Percentiles rank a stretch among this genome's conserved stretches.
These are phyloP conservation scores for Drosophila heteroneura DNA, from an alignment of 2,888 invertebrate genomes.

Conservation along the genomic window DNA sequence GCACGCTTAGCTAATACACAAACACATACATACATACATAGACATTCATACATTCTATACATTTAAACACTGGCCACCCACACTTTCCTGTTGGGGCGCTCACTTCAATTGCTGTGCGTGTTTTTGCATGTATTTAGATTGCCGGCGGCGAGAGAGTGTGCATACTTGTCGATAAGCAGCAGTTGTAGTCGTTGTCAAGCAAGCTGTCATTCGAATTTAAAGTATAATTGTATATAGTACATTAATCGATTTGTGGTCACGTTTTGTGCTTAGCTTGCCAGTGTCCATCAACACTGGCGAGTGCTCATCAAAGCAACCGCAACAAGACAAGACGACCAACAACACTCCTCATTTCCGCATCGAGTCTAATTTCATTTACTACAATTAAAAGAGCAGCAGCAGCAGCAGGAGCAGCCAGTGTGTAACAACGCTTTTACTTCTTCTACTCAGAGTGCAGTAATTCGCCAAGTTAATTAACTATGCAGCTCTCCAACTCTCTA, in stretches of 20 bases:
- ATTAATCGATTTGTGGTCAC: slow-evolving; percentile 20
- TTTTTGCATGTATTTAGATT: slow-evolving; percentile 26
- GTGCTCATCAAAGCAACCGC: slow-evolving; percentile 51
- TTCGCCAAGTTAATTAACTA: slow-evolving; percentile 73
- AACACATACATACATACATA: neutral
- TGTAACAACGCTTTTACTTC: slow-evolving; percentile 44
- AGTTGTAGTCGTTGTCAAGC: slow-evolving; percentile 19
- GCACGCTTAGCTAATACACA: slow-evolving; percentile 26
- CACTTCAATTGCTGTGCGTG: slow-evolving; percentile 21
- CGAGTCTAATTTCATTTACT: slow-evolving; percentile 62
- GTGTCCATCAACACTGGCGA: slow-evolving; percentile 18
- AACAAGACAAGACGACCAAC: slow-evolving; percentile 11
- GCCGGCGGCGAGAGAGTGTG: slow-evolving; percentile 37
- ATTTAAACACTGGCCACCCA: slow-evolving; percentile 33
- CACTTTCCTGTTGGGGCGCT: slow-evolving; percentile 43
- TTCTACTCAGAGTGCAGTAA: slow-evolving; percentile 54
- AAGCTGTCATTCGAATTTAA: slow-evolving; percentile 19
- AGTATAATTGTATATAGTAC: slow-evolving; percentile 32
- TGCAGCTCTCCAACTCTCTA: slow-evolving; percentile 33
- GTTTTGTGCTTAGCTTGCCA: slow-evolving; percentile 10
- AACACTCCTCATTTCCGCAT: slow-evolving; percentile 62
- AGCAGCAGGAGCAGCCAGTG: slow-evolving; percentile 32
- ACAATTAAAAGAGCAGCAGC: slow-evolving; percentile 61
- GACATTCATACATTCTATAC: neutral
- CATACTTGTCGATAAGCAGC: slow-evolving; percentile 34